Percentiles rank a stretch among this genome's conserved stretches.
phyloP scores from a whole-genome alignment of 2,113 vertebrate species.

The Onychostoma macrolepis region DNA sequence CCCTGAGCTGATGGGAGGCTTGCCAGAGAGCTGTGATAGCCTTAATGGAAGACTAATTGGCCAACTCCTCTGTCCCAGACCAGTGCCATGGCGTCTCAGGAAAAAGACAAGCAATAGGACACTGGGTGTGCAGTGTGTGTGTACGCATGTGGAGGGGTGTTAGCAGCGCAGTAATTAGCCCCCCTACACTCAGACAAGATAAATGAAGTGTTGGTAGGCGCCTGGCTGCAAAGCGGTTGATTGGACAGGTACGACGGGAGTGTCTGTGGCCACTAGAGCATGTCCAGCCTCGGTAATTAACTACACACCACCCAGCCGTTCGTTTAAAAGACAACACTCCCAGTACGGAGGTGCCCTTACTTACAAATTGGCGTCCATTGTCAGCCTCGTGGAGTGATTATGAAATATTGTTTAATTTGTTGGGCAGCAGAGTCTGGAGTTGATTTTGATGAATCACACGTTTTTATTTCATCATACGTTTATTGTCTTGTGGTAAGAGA shows the following conservation, averaged over 20 bases:
- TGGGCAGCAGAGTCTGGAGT: slow-evolving; percentile 74
- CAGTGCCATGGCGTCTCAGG: slow-evolving; percentile 87
- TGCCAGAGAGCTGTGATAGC: slow-evolving; percentile 68
- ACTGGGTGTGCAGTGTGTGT: slow-evolving; percentile 19
- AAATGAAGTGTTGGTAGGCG: slow-evolving; percentile 93
- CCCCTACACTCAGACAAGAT: slow-evolving; percentile 87
- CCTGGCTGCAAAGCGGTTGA: slow-evolving; percentile 87
- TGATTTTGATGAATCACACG: slow-evolving; percentile 86
- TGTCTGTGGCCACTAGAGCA: slow-evolving; percentile 88
- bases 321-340: slow-evolving; percentile 73
- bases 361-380: slow-evolving; percentile 86
- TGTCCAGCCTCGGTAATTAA: slow-evolving; percentile 94
- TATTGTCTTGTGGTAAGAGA: slow-evolving; percentile 78
- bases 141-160: slow-evolving; percentile 76
- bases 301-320: slow-evolving; percentile 68
- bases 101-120: slow-evolving; percentile 62
- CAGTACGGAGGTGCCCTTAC: slow-evolving; percentile 82
- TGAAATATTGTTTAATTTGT: slow-evolving; percentile 92
- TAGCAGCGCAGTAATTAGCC: slow-evolving; percentile 87
- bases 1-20: slow-evolving; percentile 57
- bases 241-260: slow-evolving; percentile 83
- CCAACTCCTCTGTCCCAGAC: slow-evolving; percentile 79
- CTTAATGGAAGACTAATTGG: slow-evolving; percentile 89
- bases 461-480: slow-evolving; percentile 84
- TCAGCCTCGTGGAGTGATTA: slow-evolving; percentile 87